Base-by-base conservation (phyloP, 92 coral and sea anemone genomes). In the Zoanthus sansibaricus region DNA sequence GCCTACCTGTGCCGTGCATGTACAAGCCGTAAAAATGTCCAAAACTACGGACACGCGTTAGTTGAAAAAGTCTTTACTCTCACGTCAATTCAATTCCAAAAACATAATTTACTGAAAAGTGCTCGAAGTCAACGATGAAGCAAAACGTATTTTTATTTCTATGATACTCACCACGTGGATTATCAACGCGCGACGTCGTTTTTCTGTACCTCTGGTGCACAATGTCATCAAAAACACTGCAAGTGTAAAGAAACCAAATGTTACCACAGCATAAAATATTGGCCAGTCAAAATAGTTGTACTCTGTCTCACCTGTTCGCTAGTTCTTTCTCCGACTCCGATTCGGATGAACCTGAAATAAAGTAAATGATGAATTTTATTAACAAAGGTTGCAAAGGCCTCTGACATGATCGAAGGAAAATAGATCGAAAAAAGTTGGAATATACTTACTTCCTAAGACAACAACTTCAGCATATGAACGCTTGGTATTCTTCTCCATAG, bases 291-390 rank as follows among this genome's bases (percentile, higher is more conserved):
- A 48, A 75, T n/a, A 75, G 59, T 75, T 17, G 78, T 75, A 15
- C 42, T 75, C 62, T 75, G 78, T 75, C 82, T 76, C 82, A 76
- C 82, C 79, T 75, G 33, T 75, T 75, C 16, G 82, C 82, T 54
- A 76, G 82, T 76, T 76, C 82, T 76, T 76, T 76, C 68, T 76
- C 82, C 82, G 82, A 76, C 0, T 51, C 82, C 67, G 82, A 76
- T 76, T 25, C 82, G 12, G 82, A 76, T 2, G 82, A 76, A 76
- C 82, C 82, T 76, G 68, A 31, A 76, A 54, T 76, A 76, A 76
- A 76, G 82, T 76, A 2, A 7, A 30, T 56, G 20, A 76, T 30
- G 69, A 56, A 20, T 54, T 54, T 32, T 15, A 15, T 6, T 52
- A 30, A 21, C 21, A 51, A 18, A 20, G 79, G 64, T 20, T 75